Base-by-base conservation (phyloP, 1,140 invertebrate species). In the Cotesia chilonis region DNA sequence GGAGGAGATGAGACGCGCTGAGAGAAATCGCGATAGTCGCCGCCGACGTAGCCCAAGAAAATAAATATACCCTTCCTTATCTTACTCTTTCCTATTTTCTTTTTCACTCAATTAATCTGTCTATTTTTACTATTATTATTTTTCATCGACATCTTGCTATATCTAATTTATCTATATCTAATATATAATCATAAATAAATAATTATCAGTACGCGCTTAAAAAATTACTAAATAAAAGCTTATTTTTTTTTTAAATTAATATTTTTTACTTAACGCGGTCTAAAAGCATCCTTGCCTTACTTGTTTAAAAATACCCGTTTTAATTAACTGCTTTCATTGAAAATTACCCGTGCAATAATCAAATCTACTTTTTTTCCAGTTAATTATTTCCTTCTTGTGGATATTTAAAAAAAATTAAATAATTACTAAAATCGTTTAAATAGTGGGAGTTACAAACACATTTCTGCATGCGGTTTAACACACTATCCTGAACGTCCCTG, bases 1-100 rank as follows among this genome's bases (percentile, higher is more conserved):
- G 77, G 92, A 92, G 83, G 93, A 94, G 84, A 88, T 92, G 82
- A 90, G 90, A 75, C 88, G 87, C 76, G 84, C 81, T 35, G 84
- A 87, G 70, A 81, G 84, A 79, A 84, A 83, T 75, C 81, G 85
- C 55, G 82, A 87, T 55, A 70, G 77, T 20, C 82, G 84, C 38
- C 85, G 86, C 72, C 84, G 85, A 73, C 85, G 86, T 36, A 87
- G 83, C 76, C 86, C 86, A 1, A 79, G 86, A 84, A 87, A 87
- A 87, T 87, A 86, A 78, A 41, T 55, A 68, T 59, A 55, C 57
- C 59, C 47, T 17, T 68, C 47, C 59, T 38, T 67, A 17, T 61
- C 28, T 38, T 54, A 28, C 37, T 70, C 73, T 70, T 71, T 69
- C 17, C 57, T 59, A 7, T 70, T 72, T 75, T 76, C 60, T 72